Conservation (phyloP, 1,140 invertebrate species). For the Riptortus pedestris region DNA sequence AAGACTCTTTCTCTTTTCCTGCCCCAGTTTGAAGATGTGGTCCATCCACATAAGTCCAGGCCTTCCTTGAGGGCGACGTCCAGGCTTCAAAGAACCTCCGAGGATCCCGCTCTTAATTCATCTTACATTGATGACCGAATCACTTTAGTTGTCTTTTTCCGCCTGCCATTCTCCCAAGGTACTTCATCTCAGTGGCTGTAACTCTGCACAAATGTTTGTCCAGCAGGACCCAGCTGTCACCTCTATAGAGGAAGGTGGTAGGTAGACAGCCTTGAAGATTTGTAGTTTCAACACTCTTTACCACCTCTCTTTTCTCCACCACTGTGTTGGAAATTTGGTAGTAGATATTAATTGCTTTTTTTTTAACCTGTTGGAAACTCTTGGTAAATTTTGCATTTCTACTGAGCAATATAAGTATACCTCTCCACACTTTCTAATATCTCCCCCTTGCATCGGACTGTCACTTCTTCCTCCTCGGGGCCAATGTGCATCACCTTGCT, state of each 20-base stretch:
- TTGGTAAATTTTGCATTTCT: neutral
- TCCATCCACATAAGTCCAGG: too few species aligned
- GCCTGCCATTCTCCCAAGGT: neutral
- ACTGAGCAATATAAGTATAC: neutral
- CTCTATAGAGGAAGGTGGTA: neutral
- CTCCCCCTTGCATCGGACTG: neutral
- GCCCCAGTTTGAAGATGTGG: too few species aligned
- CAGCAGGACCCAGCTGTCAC: neutral
- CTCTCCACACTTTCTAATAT: neutral
- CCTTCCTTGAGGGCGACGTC: neutral
- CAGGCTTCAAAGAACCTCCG: neutral
- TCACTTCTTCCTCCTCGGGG: too few species aligned
- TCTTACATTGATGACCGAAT: neutral
- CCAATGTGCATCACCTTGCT: too few species aligned
- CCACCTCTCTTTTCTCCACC: neutral
- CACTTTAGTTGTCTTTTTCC: neutral
- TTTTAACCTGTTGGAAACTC: neutral
- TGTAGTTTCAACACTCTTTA: neutral
- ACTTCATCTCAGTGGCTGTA: neutral
- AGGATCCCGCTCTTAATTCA: neutral
- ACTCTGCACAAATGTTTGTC: neutral
- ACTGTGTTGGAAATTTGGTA: neutral
- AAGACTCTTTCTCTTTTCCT: neutral
- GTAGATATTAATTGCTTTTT: neutral
- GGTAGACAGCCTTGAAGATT: neutral